phyloP scores from a whole-genome alignment of 2,113 vertebrate genomes.

The Pachyramphus minor region DNA sequence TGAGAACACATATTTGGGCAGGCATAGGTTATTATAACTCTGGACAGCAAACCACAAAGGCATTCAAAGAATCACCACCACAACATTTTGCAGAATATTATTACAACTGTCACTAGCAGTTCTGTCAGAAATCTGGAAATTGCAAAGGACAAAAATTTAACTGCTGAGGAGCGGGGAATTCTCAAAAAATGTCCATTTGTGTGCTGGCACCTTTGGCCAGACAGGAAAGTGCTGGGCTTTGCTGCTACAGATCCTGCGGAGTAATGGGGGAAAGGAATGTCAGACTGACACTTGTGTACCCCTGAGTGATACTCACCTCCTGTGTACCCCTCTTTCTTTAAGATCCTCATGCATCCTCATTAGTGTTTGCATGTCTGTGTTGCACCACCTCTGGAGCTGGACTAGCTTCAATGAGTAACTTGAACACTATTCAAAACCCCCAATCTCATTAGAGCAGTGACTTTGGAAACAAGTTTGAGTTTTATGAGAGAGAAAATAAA shows the following conservation, averaged over 20 bases:
- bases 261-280: not conserved
- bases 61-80: constrained; percentile 66
- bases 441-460: not conserved
- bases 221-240: not conserved
- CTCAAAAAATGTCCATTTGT: not conserved
- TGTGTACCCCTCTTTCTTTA: not conserved
- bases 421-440: not conserved
- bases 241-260: not conserved
- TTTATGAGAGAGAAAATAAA: not conserved
- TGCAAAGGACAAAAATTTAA: constrained; percentile 54
- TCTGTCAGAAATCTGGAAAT: constrained; percentile 59
- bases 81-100: constrained; percentile 61
- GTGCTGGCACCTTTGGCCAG: not conserved
- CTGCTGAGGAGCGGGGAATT: constrained; percentile 36
- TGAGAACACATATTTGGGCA: constrained; percentile 55
- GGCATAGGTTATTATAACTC: constrained; percentile 57
- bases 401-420: not conserved
- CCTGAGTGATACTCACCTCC: not conserved
- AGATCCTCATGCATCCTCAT: not conserved
- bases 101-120: constrained; percentile 60
- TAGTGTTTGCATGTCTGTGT: not conserved
- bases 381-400: not conserved
- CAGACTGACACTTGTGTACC: not conserved
- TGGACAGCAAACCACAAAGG: constrained; percentile 62
- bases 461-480: not conserved